Conservation (phyloP, 2,113 vertebrate genomes). For the Tinamus guttatus region DNA sequence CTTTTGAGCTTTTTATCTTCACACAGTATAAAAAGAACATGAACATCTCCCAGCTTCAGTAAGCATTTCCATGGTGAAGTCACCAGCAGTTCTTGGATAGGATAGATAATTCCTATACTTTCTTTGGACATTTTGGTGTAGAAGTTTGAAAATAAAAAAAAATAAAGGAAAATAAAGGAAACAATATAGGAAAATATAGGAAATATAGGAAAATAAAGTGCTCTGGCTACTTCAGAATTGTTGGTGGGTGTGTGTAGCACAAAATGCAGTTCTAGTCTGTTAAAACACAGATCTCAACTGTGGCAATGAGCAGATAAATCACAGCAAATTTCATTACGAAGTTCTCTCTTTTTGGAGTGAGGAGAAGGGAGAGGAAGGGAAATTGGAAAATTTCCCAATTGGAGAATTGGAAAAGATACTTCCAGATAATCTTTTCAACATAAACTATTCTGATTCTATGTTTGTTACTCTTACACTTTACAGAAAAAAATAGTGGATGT, state of each 20-base stretch:
- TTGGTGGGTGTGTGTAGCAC: not conserved
- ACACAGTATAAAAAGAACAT: not conserved
- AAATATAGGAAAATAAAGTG: rapidly evolving
- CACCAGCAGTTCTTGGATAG: not conserved
- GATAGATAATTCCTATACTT: not conserved
- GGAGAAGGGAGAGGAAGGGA: rapidly evolving
- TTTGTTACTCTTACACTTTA: not conserved
- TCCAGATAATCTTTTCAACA: not conserved
- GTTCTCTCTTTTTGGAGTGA: rapidly evolving
- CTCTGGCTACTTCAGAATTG: not conserved
- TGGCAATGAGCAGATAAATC: not conserved
- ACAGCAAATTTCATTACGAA: not conserved
- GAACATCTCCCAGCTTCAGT: not conserved
- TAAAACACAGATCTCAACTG: not conserved
- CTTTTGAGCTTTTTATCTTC: not conserved
- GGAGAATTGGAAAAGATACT: not conserved
- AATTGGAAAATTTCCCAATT: too few relatives aligned
- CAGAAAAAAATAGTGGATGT: not conserved
- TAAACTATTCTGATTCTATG: not conserved
- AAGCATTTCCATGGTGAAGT: rapidly evolving
- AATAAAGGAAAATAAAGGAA: too few relatives aligned
- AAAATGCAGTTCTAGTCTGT: not conserved
- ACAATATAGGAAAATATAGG: too few relatives aligned
- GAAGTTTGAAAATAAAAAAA: not conserved
- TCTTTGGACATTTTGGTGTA: not conserved